Percentiles rank a stretch among this genome's conserved stretches.
phyloP scores from a whole-genome alignment of 2,113 vertebrate species.

The Pollachius pollachius region DNA sequence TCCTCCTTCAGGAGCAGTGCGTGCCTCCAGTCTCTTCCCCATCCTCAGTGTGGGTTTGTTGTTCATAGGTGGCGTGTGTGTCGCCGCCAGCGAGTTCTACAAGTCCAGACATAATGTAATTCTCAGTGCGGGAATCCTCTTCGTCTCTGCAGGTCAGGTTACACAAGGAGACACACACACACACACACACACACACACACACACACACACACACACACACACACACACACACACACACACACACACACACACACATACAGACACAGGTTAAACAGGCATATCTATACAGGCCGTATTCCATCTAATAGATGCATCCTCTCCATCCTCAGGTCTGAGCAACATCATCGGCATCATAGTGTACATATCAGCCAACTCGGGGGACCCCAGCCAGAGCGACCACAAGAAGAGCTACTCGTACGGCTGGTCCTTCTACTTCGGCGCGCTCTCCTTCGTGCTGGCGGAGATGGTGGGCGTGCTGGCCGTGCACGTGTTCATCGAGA shows the following conservation, averaged over 20 bases:
- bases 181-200: not conserved
- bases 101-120: slow-evolving; percentile 92
- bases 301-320: slow-evolving; percentile 4
- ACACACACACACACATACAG: not conserved
- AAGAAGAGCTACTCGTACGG: slow-evolving; percentile 98
- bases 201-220: not conserved
- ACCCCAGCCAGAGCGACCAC: slow-evolving; percentile 93
- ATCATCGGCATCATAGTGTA: slow-evolving; percentile 99
- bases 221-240: not conserved
- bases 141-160: slow-evolving; percentile 75
- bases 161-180: not conserved
- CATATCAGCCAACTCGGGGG: slow-evolving; percentile 94
- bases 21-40: slow-evolving; percentile 76
- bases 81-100: slow-evolving; percentile 94
- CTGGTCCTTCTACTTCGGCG: slow-evolving; percentile 98
- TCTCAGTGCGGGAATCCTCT: slow-evolving; percentile 75
- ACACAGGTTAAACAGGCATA: not conserved
- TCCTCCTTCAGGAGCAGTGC: slow-evolving; percentile 66
- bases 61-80: slow-evolving; percentile 73
- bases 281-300: not conserved
- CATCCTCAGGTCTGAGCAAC: slow-evolving; percentile 87
- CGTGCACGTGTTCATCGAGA: slow-evolving; percentile 96
- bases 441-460: slow-evolving; percentile 94
- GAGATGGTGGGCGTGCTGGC: slow-evolving; percentile 96
- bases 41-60: slow-evolving; percentile 79